These are phyloP conservation scores for Crenuchus spilurus DNA, from an alignment of 2,797 vertebrate genomes.

Conservation along the genomic window DNA sequence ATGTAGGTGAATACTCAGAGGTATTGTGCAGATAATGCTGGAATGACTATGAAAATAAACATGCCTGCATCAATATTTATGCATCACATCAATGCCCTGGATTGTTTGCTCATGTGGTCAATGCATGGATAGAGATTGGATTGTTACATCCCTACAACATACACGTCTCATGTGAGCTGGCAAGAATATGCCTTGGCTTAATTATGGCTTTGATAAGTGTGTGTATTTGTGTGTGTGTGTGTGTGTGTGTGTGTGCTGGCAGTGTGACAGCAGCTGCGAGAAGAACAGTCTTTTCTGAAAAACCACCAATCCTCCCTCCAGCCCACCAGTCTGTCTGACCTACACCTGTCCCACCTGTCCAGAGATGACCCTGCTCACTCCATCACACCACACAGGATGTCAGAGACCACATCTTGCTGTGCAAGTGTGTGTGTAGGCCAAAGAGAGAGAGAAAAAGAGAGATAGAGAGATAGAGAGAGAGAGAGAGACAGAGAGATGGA, in stretches of 20 bases:
- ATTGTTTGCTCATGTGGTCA: no score
- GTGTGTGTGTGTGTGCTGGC: constrained; percentile 11
- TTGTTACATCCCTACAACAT: no score
- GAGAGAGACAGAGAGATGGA: constrained; percentile 27
- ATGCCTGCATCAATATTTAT: no score
- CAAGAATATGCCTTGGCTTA: background rate
- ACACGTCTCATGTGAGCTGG: background rate
- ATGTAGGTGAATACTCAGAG: no score
- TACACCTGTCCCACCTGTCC: constrained; percentile 46
- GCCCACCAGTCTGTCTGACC: constrained; percentile 38
- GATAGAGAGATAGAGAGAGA: constrained; percentile 20
- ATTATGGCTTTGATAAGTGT: background rate
- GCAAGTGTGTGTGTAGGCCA: constrained; percentile 12
- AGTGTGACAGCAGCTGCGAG: constrained; percentile 26
- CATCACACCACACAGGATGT: constrained; percentile 32
- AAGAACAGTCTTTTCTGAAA: constrained; percentile 48
- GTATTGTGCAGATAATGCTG: no score
- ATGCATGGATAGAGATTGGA: no score
- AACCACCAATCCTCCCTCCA: constrained; percentile 43
- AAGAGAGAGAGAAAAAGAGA: constrained; percentile 18
- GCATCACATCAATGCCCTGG: no score
- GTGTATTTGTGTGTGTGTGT: background rate
- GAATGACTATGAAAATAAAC: no score
- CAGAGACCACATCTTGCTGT: constrained; percentile 20
- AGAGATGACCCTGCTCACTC: constrained; percentile 15